phyloP scores from a whole-genome alignment of 2,888 invertebrate genomes.

The Luffia ferchaultella region DNA sequence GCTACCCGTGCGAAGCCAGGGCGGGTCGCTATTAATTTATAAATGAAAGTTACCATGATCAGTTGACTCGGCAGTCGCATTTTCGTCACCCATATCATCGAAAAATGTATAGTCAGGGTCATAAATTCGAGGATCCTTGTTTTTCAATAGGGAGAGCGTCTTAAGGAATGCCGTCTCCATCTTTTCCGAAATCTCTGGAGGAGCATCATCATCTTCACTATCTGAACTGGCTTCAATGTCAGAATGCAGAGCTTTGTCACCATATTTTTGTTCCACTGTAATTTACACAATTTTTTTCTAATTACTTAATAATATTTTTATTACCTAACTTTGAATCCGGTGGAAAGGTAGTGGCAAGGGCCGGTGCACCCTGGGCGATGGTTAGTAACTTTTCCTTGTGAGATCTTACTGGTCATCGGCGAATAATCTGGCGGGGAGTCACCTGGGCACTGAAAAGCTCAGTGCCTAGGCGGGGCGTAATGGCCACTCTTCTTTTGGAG shows the following conservation, averaged over 20 bases:
- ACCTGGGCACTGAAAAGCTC: no score
- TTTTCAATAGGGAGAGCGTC: constrained; percentile 85
- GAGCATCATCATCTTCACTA: constrained; percentile 71
- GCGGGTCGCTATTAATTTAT: no score
- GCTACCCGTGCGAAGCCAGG: no score
- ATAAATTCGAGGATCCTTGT: constrained; percentile 90
- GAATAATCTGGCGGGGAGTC: no score
- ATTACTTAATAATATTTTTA: neutral
- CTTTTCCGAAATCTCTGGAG: constrained; percentile 65
- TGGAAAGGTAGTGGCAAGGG: no score
- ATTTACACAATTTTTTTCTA: neutral
- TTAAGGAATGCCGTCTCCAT: constrained; percentile 88
- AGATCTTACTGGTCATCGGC: no score
- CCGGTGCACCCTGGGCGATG: no score
- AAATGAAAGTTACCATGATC: constrained; percentile 19
- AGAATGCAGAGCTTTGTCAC: constrained; percentile 55
- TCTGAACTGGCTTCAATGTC: constrained; percentile 56
- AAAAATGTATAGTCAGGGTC: constrained; percentile 79
- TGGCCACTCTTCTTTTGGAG: no score
- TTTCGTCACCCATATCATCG: constrained; percentile 35
- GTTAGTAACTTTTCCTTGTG: no score
- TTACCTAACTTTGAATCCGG: no score
- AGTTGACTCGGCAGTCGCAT: constrained; percentile 62
- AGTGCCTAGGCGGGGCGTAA: no score
- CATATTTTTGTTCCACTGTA: constrained; percentile 79